Conservation (phyloP, 2,113 vertebrate genomes). For the Xenopus tropicalis region UCB_Xtro_10.0 CM004447.2:56116001-56116500, state of each 20-base stretch:
- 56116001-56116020: too few species aligned
- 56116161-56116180: too few species aligned
- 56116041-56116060: too few species aligned
- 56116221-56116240: neutral
- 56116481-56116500: neutral
- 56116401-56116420: constrained; percentile 94
- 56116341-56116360: constrained; percentile 92
- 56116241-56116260: constrained; percentile 93
- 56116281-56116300: constrained; percentile 96
- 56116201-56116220: too few species aligned
- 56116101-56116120: too few species aligned
- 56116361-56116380: constrained; percentile 92
- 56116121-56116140: too few species aligned
- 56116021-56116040: too few species aligned
- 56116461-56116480: constrained; percentile 72
- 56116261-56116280: constrained; percentile 97
- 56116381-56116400: constrained; percentile 94
- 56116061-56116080: too few species aligned
- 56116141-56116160: too few species aligned
- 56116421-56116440: constrained; percentile 91
- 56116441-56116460: constrained; percentile 97
- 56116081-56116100: too few species aligned
- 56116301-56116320: constrained; percentile 96
- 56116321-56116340: constrained; percentile 96
- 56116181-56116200: too few species aligned